phyloP scores from a whole-genome alignment of 2,113 vertebrate genomes.

The Cyprinodon variegatus region DNA sequence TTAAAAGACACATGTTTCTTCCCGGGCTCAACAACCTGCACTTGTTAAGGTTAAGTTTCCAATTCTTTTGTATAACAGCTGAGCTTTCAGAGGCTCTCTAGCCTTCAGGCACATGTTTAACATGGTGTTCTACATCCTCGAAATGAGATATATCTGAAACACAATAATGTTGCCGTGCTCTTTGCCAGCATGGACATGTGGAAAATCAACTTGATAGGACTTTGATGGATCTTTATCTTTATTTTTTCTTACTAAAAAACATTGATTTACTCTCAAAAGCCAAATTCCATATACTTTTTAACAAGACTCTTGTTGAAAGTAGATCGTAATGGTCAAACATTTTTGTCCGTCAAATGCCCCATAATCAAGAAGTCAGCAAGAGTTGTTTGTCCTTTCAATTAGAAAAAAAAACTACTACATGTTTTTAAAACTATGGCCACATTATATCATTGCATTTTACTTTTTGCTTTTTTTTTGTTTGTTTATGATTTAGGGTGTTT shows the following conservation, averaged over 20 bases:
- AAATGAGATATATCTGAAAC: neutral
- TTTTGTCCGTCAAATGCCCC: neutral
- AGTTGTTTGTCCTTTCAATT: neutral
- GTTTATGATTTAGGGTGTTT: neutral
- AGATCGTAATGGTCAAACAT: too few species aligned
- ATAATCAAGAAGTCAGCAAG: neutral
- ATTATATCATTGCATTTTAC: neutral
- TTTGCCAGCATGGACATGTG: neutral
- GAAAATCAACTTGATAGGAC: neutral
- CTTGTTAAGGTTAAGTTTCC: slow-evolving; percentile 17
- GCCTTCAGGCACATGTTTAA: slow-evolving; percentile 26
- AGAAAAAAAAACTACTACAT: neutral
- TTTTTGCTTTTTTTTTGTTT: neutral
- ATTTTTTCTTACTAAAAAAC: neutral
- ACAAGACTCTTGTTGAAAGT: neutral
- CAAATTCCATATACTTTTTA: neutral
- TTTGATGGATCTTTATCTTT: neutral
- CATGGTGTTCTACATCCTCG: neutral
- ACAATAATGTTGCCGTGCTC: neutral
- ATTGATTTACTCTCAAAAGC: neutral
- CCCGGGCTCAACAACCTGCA: slow-evolving; percentile 3
- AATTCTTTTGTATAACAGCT: slow-evolving; percentile 28
- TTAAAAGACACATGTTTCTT: neutral
- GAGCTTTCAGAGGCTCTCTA: slow-evolving; percentile 32
- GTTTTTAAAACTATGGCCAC: neutral